phyloP scores from a whole-genome alignment of 2,888 invertebrate species.

The Tyria jacobaeae region DNA sequence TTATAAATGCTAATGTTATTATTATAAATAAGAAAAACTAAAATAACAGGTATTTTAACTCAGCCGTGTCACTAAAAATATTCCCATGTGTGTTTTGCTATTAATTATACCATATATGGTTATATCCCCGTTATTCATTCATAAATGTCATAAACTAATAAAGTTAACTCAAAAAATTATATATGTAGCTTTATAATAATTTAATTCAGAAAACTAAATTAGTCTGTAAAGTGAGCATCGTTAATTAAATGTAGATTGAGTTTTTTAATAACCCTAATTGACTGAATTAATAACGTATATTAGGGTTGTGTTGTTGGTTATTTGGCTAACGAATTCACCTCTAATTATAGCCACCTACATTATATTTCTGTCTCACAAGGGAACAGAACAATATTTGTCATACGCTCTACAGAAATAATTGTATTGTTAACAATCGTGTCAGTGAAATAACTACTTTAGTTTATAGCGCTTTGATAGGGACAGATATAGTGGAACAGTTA shows the following conservation, averaged over 20 bases:
- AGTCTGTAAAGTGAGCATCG: conserved; percentile 60
- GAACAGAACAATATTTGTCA: conserved; percentile 35
- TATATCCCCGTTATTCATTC: conserved; percentile 9
- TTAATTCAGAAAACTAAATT: conserved; percentile 56
- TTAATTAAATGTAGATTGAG: conserved; percentile 60
- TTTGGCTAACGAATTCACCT: conserved; percentile 40
- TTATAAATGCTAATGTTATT: conserved; percentile 5
- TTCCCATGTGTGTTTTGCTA: conserved; percentile 11
- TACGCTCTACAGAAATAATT: conserved; percentile 10
- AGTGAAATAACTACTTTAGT: neutral
- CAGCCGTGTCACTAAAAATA: neutral
- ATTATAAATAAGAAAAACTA: neutral
- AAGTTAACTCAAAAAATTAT: conserved; percentile 37
- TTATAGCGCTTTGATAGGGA: neutral
- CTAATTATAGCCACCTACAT: conserved; percentile 47
- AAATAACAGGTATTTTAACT: too few relatives aligned
- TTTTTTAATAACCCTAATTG: conserved; percentile 65
- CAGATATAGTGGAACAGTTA: too few relatives aligned
- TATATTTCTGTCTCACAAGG: conserved; percentile 29
- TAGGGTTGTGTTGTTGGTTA: conserved; percentile 41
- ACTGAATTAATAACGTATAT: conserved; percentile 57
- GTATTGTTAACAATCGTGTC: neutral
- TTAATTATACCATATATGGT: conserved; percentile 11
- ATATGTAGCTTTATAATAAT: conserved; percentile 38
- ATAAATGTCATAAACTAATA: conserved; percentile 15